phyloP scores from a whole-genome alignment of 2,113 vertebrate species.

The Chloropsis cyanopogon region DNA sequence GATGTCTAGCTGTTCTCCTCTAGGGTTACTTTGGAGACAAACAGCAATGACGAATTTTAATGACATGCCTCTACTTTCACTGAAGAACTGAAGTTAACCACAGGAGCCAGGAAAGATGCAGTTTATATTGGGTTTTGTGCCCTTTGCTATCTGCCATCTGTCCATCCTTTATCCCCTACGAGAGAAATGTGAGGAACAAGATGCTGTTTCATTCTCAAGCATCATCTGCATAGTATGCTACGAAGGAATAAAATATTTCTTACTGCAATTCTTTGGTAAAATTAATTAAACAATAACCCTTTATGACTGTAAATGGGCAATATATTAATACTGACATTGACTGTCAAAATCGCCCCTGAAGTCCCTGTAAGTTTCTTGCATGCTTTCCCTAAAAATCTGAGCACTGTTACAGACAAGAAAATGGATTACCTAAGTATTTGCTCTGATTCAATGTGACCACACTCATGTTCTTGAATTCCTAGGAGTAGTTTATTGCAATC shows the following conservation, averaged over 20 bases:
- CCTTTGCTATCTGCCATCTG: background rate
- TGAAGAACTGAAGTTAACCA: background rate
- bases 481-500: background rate
- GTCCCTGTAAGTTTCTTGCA: background rate
- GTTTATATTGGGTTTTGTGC: background rate
- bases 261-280: background rate
- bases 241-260: background rate
- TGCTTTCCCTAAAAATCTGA: background rate
- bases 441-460: background rate
- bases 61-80: background rate
- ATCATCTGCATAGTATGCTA: background rate
- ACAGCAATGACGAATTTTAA: background rate
- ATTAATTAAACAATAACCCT: background rate
- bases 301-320: background rate
- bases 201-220: background rate
- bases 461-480: background rate
- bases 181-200: background rate
- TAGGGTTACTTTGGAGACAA: background rate
- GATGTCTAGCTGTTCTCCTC: background rate
- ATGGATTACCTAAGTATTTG: background rate
- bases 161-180: background rate
- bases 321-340: background rate
- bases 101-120: background rate
- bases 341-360: fast-evolving
- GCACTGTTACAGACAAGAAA: background rate